Percentiles rank a stretch among this genome's conserved stretches.
These are phyloP conservation scores for Mystacornis crossleyi DNA, from an alignment of 2,113 vertebrate species.

Conservation along the genomic window DNA sequence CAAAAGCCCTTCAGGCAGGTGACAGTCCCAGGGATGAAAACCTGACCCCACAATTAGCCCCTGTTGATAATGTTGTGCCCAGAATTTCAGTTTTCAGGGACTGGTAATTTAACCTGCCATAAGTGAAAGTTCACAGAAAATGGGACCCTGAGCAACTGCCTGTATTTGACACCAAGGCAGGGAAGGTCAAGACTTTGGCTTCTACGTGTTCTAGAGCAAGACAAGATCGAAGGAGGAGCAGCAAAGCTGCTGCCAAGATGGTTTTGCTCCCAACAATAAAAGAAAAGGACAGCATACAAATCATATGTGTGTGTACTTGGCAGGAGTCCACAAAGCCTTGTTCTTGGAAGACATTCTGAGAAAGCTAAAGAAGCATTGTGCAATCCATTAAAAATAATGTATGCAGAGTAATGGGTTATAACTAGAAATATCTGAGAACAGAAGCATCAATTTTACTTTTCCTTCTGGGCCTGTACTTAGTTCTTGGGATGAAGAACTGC, in stretches of 20 bases:
- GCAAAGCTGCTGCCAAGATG: conserved; percentile 18
- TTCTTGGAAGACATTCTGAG: conserved; percentile 34
- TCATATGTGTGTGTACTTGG: background rate
- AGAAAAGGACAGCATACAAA: conserved; percentile 18
- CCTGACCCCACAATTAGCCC: fast-evolving
- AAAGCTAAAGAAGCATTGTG: background rate
- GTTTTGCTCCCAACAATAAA: background rate
- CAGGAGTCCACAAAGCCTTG: conserved; percentile 20
- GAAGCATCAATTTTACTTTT: background rate
- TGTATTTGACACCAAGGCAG: background rate
- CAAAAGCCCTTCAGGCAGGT: background rate
- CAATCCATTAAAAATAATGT: conserved; percentile 32
- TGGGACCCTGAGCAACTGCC: background rate
- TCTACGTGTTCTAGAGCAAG: background rate
- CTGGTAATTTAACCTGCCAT: background rate
- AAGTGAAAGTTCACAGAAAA: background rate
- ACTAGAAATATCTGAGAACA: background rate
- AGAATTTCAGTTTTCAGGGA: background rate
- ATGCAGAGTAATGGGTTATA: conserved; percentile 7
- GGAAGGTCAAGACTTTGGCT: background rate
- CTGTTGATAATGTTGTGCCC: background rate
- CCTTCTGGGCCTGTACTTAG: background rate
- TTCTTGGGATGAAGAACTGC: background rate
- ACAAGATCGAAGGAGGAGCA: background rate
- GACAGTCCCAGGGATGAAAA: background rate